phyloP scores from a whole-genome alignment of 2,888 invertebrate species.

The Scaptomyza reducta region DNA sequence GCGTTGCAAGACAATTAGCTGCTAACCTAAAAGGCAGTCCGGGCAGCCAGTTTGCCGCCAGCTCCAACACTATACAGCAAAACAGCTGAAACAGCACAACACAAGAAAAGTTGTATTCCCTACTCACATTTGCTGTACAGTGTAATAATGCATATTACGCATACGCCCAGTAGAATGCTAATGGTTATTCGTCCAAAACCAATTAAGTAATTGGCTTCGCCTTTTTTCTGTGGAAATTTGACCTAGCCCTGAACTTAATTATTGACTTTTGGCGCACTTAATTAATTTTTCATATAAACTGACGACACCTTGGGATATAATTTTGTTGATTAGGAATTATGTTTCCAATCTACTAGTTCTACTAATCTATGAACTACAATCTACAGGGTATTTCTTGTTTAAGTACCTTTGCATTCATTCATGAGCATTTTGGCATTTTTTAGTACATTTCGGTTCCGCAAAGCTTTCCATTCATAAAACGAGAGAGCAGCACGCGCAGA shows the following conservation, averaged over 20 bases:
- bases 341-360: background rate
- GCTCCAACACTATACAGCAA: constrained; percentile 43
- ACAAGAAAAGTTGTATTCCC: background rate
- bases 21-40: constrained; percentile 17
- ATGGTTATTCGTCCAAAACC: constrained; percentile 5
- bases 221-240: constrained; percentile 10
- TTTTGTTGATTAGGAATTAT: background rate
- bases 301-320: background rate
- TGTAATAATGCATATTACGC: constrained; percentile 16
- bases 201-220: constrained; percentile 17
- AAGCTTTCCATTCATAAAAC: constrained; percentile 59
- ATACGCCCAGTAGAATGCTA: constrained; percentile 27
- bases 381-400: background rate
- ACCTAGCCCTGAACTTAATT: constrained; percentile 45
- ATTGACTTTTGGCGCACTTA: constrained; percentile 28
- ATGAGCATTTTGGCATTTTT: constrained; percentile 16
- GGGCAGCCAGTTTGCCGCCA: constrained; percentile 62
- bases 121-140: background rate
- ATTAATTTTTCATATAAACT: constrained; percentile 9
- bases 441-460: constrained; percentile 30
- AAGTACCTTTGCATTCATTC: background rate
- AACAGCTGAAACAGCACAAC: constrained; percentile 5
- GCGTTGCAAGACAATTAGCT: constrained; percentile 44
- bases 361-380: background rate
- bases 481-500: constrained; percentile 30